phyloP scores from a whole-genome alignment of 2,888 invertebrate genomes.

The Poecilus cupreus region DNA sequence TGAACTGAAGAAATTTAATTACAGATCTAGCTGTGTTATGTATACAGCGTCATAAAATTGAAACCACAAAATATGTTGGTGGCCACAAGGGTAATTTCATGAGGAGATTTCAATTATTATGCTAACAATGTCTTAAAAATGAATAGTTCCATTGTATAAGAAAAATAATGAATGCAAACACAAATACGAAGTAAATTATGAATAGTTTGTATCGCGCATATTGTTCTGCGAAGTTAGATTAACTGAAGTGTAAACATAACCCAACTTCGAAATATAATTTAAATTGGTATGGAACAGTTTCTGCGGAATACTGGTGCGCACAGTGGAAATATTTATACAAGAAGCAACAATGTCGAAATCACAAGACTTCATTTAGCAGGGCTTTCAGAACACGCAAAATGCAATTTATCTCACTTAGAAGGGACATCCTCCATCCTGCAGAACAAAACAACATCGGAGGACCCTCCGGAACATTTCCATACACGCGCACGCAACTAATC shows the following conservation, averaged over 20 bases:
- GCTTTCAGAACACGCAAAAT: slow-evolving; percentile 34
- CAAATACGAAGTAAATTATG: too few species aligned
- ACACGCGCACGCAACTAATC: slow-evolving; percentile 2
- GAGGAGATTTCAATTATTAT: too few species aligned
- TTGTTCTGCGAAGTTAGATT: background rate
- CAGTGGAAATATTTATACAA: slow-evolving; percentile 27
- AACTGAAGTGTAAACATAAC: background rate
- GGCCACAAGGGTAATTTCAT: too few species aligned
- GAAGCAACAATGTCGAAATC: slow-evolving; percentile 35
- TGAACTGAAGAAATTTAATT: too few species aligned
- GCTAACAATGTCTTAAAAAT: too few species aligned
- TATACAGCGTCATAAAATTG: too few species aligned
- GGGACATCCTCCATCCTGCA: slow-evolving; percentile 17
- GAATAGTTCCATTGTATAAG: too few species aligned
- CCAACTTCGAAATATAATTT: background rate
- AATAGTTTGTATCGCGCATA: too few species aligned
- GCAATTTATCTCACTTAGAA: slow-evolving; percentile 45
- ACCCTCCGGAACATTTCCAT: slow-evolving; percentile 32
- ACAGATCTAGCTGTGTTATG: too few species aligned
- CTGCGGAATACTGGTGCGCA: background rate
- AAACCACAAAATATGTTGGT: too few species aligned
- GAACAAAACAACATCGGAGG: slow-evolving; percentile 27
- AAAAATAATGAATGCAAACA: too few species aligned
- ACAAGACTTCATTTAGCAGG: slow-evolving; percentile 26
- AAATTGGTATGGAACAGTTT: background rate